Evolutionary conservation across 2,888 invertebrate species (phyloP).

Genomic region (Hemaris fuciformis): DNA sequence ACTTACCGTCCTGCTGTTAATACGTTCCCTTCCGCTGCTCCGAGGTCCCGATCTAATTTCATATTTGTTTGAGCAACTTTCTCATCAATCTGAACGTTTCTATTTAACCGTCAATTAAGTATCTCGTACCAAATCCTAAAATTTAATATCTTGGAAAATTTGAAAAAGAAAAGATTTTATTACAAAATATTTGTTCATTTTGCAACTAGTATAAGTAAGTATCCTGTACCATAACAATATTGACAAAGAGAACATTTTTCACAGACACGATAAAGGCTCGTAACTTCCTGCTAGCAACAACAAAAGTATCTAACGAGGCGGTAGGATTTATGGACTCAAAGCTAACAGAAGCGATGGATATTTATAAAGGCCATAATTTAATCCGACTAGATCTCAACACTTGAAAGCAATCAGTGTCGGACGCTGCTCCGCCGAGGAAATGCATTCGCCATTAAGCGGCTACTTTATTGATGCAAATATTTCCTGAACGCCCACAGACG

Average conservation of each 20-base stretch:
- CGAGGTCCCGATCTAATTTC: conserved; percentile 39
- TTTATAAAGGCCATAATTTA: conserved; percentile 36
- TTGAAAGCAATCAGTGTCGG: conserved; percentile 35
- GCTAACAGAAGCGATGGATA: conserved; percentile 27
- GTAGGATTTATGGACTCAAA: conserved; percentile 26
- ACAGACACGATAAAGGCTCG: not conserved
- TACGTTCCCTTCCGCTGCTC: conserved; percentile 32
- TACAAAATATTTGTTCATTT: not conserved
- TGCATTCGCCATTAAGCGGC: conserved; percentile 39
- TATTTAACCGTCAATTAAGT: conserved; percentile 2
- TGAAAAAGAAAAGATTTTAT: not conserved
- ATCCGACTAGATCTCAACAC: conserved; percentile 35
- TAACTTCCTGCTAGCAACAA: conserved; percentile 15
- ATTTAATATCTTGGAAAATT: no score
- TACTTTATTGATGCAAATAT: conserved; percentile 45
- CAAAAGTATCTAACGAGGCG: conserved; percentile 24
- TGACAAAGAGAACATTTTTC: not conserved
- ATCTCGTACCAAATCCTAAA: not conserved
- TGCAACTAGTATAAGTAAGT: not conserved
- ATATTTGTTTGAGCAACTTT: conserved; percentile 20
- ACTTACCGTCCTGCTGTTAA: conserved; percentile 64
- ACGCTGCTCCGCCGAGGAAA: conserved; percentile 28
- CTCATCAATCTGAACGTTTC: conserved; percentile 19
- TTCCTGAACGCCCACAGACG: conserved; percentile 33
- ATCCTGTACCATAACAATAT: not conserved